phyloP scores from a whole-genome alignment of 2,888 invertebrate species.

The Pandemis cinnamomeana region DNA sequence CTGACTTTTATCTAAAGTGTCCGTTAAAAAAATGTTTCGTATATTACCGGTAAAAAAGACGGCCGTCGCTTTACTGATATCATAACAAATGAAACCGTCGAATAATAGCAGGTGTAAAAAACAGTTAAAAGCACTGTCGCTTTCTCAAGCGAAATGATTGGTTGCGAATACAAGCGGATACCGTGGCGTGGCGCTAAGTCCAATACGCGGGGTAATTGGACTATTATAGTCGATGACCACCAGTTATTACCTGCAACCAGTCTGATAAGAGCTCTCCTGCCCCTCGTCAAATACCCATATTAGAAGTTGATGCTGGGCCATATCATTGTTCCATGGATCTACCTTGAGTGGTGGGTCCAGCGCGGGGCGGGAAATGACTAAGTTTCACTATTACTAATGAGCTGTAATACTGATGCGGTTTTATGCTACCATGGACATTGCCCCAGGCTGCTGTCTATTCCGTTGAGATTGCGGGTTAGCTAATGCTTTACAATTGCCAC shows the following conservation, averaged over 20 bases:
- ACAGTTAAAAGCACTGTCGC: constrained; percentile 42
- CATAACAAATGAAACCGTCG: constrained; percentile 41
- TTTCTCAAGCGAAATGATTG: constrained; percentile 46
- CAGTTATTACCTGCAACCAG: constrained; percentile 44
- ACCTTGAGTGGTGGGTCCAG: constrained; percentile 41
- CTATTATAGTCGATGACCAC: constrained; percentile 49
- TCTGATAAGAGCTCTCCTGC: constrained; percentile 36
- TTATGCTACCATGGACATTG: constrained; percentile 53
- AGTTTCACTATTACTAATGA: constrained; percentile 71
- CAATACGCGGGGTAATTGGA: constrained; percentile 45
- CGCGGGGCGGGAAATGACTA: constrained; percentile 56
- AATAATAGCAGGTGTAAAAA: constrained; percentile 42
- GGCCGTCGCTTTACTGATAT: constrained; percentile 34
- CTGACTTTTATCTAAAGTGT: constrained; percentile 14
- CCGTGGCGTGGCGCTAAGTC: constrained; percentile 44
- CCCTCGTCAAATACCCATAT: background rate
- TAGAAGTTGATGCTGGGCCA: background rate
- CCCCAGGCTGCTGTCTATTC: constrained; percentile 48
- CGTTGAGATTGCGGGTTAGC: constrained; percentile 52
- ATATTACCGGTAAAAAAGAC: constrained; percentile 35
- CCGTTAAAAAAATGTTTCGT: background rate
- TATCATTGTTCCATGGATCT: constrained; percentile 40
- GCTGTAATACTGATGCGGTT: constrained; percentile 58
- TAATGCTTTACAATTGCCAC: constrained; percentile 53
- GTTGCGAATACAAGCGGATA: constrained; percentile 43